These are phyloP conservation scores for Diarsia brunnea DNA, from an alignment of 2,888 invertebrate species.

Conservation along the genomic window DNA sequence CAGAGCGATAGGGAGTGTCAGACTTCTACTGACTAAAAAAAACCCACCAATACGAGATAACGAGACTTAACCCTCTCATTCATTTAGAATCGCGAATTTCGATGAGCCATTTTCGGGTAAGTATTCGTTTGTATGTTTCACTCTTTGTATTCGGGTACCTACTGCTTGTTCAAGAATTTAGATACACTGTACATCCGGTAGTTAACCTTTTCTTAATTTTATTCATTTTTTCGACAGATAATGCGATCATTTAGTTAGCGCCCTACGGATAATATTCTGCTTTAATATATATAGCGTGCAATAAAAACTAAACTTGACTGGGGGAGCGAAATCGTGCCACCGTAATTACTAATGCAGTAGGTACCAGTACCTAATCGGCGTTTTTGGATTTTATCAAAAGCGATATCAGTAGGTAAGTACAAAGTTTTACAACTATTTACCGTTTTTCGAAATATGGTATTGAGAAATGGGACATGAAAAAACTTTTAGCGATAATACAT, in stretches of 20 bases:
- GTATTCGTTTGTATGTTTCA: no score
- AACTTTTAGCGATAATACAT: slow-evolving; percentile 18
- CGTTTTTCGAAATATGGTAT: slow-evolving; percentile 1
- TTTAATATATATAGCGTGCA: slow-evolving; percentile 20
- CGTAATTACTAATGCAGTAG: slow-evolving; percentile 7
- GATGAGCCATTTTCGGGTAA: no score
- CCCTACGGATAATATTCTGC: background rate
- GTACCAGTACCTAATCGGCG: slow-evolving; percentile 5
- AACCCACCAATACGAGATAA: no score
- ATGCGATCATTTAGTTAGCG: no score
- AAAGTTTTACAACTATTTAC: background rate
- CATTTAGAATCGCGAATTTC: no score
- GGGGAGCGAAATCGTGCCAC: slow-evolving; percentile 8
- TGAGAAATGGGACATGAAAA: slow-evolving; percentile 1
- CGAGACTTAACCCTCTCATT: no score
- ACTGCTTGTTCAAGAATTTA: no score
- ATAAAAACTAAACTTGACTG: slow-evolving; percentile 2
- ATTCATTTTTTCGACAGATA: background rate
- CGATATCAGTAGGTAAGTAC: slow-evolving; percentile 18
- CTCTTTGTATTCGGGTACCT: no score
- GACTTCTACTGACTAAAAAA: no score
- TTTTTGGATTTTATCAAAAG: slow-evolving; percentile 25
- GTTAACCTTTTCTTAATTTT: background rate
- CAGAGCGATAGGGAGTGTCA: no score
- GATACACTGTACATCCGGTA: background rate